Evolutionary conservation across 2,113 vertebrate species (phyloP).

Genomic region (Prionailurus viverrinus): DNA sequence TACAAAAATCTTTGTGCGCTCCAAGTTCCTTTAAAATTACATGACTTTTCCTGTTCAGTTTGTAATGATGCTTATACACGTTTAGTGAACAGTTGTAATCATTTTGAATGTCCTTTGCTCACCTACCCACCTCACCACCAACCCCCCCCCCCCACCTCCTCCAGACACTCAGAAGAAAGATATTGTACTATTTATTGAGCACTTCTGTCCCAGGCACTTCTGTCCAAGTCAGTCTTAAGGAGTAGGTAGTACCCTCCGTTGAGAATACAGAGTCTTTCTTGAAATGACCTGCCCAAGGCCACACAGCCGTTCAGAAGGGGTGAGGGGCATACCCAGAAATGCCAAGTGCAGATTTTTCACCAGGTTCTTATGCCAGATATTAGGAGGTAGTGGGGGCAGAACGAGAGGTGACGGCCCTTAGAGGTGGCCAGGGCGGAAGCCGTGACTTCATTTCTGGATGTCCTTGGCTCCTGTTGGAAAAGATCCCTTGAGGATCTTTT

Average conservation of each 20-base stretch:
- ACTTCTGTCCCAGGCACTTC: neutral
- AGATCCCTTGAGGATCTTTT: neutral
- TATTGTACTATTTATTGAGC: neutral
- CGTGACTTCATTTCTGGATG: neutral
- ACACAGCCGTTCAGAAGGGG: neutral
- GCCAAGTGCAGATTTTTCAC: neutral
- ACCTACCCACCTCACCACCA: neutral
- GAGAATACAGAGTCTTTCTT: neutral
- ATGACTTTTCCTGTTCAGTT: neutral
- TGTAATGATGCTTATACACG: neutral
- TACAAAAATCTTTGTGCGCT: neutral
- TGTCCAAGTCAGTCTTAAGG: neutral
- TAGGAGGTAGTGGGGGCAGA: too few species aligned
- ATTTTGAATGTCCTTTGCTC: neutral
- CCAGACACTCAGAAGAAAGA: neutral
- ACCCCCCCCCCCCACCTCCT: neutral
- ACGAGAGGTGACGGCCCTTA: neutral
- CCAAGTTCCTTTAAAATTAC: neutral
- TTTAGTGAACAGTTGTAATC: neutral
- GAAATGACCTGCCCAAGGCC: neutral
- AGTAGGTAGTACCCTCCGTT: neutral
- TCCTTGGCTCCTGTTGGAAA: neutral
- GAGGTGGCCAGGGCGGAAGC: neutral
- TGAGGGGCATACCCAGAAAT: too few species aligned
- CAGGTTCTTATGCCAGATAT: rapidly evolving